A percentile compares a stretch with the other conserved stretches of the same genome.
Evolutionary conservation across 2,888 invertebrate genomes (phyloP).

Genomic region (Eilema depressum): DNA sequence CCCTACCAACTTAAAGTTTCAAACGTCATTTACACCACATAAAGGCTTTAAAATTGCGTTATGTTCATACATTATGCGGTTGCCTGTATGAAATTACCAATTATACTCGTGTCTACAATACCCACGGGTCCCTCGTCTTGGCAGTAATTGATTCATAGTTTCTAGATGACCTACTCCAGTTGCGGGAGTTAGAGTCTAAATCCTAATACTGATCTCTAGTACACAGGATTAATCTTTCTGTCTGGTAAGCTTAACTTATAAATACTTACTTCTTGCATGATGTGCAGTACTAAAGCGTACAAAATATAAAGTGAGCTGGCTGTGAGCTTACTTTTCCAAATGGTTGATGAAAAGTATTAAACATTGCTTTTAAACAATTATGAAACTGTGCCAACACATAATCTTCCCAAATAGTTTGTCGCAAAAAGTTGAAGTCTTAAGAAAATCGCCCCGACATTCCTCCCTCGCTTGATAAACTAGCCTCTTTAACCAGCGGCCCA

Average conservation of each 20-base stretch:
- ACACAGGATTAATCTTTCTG: too few relatives aligned
- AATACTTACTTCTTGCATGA: too few relatives aligned
- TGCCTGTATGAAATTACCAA: neutral
- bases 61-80: neutral
- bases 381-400: neutral
- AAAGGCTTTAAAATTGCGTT: neutral
- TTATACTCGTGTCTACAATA: neutral
- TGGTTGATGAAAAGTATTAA: neutral
- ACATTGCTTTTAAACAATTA: neutral
- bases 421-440: neutral
- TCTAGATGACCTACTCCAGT: neutral
- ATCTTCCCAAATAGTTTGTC: neutral
- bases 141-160: neutral
- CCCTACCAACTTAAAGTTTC: too few relatives aligned
- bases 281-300: too few relatives aligned
- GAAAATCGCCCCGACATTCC: constrained; percentile 19
- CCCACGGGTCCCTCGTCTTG: neutral
- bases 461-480: neutral
- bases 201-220: neutral
- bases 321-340: neutral
- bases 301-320: too few relatives aligned
- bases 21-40: too few relatives aligned
- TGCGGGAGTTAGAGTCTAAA: too few relatives aligned
- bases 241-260: too few relatives aligned
- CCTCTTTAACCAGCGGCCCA: constrained; percentile 21